Evolutionary conservation across 1,140 invertebrate species (phyloP).

Genomic region (Neodiprion pinetum): DNA sequence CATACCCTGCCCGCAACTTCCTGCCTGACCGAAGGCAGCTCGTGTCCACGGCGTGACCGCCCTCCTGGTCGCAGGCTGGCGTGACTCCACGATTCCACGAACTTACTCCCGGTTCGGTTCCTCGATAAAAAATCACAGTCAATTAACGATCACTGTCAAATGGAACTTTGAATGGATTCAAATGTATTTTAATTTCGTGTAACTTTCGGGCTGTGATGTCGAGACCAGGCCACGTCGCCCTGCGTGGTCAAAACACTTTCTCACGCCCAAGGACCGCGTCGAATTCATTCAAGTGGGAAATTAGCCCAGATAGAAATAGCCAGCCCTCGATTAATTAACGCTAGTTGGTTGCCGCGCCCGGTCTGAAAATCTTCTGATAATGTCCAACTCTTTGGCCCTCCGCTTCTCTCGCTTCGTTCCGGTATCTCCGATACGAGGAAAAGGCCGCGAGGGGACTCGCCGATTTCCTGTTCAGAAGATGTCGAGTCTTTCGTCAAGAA

Average conservation of each 20-base stretch:
- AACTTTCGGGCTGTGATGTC: background rate
- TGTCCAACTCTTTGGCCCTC: too few species aligned
- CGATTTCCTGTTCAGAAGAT: too few species aligned
- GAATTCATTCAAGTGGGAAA: constrained; percentile 7
- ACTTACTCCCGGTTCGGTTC: background rate
- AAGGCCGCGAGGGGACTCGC: too few species aligned
- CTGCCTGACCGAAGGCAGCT: background rate
- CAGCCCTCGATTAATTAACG: background rate
- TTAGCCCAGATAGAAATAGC: background rate
- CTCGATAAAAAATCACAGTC: background rate
- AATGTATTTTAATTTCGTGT: constrained; percentile 1
- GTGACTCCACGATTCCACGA: background rate
- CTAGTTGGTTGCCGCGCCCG: background rate
- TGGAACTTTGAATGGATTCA: background rate
- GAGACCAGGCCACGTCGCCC: background rate
- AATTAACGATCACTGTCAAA: background rate
- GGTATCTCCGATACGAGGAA: too few species aligned
- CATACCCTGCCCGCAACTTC: too few species aligned
- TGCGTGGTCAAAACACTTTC: background rate
- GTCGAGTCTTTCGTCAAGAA: too few species aligned
- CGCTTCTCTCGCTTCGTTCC: too few species aligned
- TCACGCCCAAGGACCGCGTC: constrained; percentile 4
- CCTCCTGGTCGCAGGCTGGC: background rate
- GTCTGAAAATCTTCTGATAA: too few species aligned
- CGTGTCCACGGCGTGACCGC: background rate